A percentile compares a stretch with the other conserved stretches of the same genome.
These are phyloP conservation scores for Lacanobia oleracea DNA, from an alignment of 2,888 invertebrate species.

Conservation along the genomic window DNA sequence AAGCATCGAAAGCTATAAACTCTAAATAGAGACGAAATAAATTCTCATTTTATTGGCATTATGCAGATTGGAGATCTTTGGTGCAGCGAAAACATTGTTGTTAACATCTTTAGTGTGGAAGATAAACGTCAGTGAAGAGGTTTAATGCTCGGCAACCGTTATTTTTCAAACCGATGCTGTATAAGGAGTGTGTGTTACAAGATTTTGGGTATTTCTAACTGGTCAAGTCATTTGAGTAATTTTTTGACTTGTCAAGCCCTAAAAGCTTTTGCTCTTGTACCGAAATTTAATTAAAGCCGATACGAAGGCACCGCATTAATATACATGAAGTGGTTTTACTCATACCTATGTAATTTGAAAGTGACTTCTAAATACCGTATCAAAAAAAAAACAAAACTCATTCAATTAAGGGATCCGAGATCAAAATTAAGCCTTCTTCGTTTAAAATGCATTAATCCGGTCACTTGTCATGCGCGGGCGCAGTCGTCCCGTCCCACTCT, in stretches of 20 bases:
- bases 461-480: conserved; percentile 88
- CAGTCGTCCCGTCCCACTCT: conserved; percentile 80
- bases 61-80: conserved; percentile 48
- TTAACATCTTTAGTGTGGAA: conserved; percentile 17
- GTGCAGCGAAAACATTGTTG: conserved; percentile 36
- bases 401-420: conserved; percentile 86
- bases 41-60: conserved; percentile 44
- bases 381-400: conserved; percentile 74
- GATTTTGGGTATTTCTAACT: background rate
- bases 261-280: conserved; percentile 30
- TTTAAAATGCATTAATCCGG: conserved; percentile 90
- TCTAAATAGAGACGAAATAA: conserved; percentile 49
- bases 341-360: conserved; percentile 60
- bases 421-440: conserved; percentile 90
- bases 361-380: conserved; percentile 61
- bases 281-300: conserved; percentile 43
- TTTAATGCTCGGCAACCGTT: background rate
- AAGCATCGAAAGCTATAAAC: conserved; percentile 18
- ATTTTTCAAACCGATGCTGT: background rate
- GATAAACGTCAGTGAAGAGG: background rate
- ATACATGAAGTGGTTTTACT: conserved; percentile 34
- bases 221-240: conserved; percentile 3
- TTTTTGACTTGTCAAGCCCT: background rate
- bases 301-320: conserved; percentile 34
- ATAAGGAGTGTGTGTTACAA: background rate